A percentile compares a stretch with the other conserved stretches of the same genome.
phyloP scores from a whole-genome alignment of 2,113 vertebrate species.

The Oreochromis tanganicae region DNA sequence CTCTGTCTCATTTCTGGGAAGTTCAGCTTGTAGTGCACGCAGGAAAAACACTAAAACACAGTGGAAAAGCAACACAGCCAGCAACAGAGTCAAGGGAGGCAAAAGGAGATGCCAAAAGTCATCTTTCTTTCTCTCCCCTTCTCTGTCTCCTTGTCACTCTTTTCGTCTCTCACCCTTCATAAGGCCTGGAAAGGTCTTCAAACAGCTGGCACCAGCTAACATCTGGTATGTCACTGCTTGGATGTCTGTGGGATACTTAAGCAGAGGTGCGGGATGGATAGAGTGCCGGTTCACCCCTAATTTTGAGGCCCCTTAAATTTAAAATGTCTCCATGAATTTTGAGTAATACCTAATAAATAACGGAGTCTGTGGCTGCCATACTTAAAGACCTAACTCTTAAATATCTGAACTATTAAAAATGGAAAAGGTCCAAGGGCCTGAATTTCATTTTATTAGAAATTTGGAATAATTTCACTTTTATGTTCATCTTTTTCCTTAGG shows the following conservation, averaged over 20 bases:
- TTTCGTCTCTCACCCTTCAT: not conserved
- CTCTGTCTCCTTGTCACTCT: not conserved
- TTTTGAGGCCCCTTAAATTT: not conserved
- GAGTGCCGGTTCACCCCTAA: not conserved
- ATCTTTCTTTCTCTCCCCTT: not conserved
- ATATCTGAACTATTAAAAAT: not conserved
- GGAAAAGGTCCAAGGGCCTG: not conserved
- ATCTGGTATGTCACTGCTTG: constrained; percentile 2
- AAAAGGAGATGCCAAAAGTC: constrained; percentile 30
- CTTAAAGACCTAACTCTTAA: not conserved
- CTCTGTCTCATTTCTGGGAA: constrained; percentile 66
- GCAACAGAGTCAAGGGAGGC: constrained; percentile 40
- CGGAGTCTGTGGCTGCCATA: not conserved
- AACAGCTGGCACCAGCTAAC: not conserved
- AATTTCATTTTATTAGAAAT: not conserved
- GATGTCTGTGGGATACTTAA: not conserved
- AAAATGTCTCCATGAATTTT: not conserved
- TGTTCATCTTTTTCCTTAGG: not conserved
- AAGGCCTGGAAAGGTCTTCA: constrained; percentile 21
- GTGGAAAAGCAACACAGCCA: constrained; percentile 60
- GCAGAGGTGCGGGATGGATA: not conserved
- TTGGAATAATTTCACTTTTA: not conserved
- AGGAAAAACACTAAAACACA: constrained; percentile 39
- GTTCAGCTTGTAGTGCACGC: constrained; percentile 19
- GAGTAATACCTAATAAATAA: not conserved